Evolutionary conservation across 2,797 vertebrate genomes (phyloP).

Genomic region (Eidolon dupreanum): DNA sequence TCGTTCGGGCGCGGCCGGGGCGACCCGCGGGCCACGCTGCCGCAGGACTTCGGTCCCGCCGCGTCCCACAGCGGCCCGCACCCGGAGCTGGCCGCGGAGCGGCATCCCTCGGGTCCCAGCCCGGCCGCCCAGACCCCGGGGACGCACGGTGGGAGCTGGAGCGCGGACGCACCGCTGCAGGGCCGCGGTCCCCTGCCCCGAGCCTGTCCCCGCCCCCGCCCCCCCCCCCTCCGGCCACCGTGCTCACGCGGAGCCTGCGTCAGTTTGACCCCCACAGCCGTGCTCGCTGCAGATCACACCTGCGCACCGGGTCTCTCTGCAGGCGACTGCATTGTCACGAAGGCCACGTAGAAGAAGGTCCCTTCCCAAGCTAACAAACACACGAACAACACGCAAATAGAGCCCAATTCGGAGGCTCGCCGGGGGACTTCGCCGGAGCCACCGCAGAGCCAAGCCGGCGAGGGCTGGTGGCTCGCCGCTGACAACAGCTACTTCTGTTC

Average conservation of each 20-base stretch:
- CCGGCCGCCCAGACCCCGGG: no score
- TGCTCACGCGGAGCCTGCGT: rapidly evolving
- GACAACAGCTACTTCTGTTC: neutral
- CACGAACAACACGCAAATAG: neutral
- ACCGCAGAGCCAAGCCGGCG: rapidly evolving
- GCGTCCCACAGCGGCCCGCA: rapidly evolving
- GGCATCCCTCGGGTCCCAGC: no score
- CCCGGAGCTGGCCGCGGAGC: rapidly evolving
- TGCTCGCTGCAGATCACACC: no score
- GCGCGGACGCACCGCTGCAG: rapidly evolving
- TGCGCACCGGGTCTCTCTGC: neutral
- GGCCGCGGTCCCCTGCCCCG: rapidly evolving
- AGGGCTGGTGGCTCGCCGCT: neutral
- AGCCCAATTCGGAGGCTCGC: neutral
- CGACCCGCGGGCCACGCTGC: neutral
- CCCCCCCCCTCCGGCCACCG: rapidly evolving
- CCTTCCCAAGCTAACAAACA: neutral
- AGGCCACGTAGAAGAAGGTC: neutral
- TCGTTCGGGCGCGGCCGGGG: rapidly evolving
- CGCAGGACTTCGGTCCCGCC: neutral
- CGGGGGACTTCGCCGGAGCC: neutral
- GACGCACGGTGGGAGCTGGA: rapidly evolving
- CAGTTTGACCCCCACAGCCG: rapidly evolving
- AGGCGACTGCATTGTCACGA: rapidly evolving
- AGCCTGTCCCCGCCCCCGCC: rapidly evolving